Conservation (phyloP, 2,113 vertebrate genomes). For the Rhea americana region DNA sequence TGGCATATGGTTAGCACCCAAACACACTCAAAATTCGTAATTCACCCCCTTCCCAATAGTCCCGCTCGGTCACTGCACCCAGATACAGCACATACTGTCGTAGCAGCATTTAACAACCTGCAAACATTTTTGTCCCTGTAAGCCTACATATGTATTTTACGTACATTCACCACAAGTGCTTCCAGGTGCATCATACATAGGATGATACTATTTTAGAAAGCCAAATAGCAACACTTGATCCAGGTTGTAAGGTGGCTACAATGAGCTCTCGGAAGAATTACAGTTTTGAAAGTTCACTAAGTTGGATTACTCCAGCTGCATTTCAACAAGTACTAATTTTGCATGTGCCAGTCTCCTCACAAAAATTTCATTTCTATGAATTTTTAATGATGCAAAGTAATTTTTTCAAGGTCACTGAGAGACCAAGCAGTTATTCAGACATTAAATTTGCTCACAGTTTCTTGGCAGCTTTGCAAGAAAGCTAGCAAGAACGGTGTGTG, state of each 20-base stretch:
- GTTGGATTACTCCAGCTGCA: constrained; percentile 63
- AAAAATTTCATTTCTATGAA: constrained; percentile 81
- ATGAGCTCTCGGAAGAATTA: constrained; percentile 65
- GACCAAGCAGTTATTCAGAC: constrained; percentile 79
- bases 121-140: neutral
- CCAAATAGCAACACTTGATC: constrained; percentile 56
- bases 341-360: constrained; percentile 73
- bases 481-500: constrained; percentile 53
- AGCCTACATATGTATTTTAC: neutral
- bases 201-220: constrained; percentile 41
- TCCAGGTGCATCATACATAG: neutral
- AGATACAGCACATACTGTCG: fast-evolving
- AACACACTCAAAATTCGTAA: neutral
- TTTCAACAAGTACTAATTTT: constrained; percentile 77
- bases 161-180: neutral
- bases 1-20: neutral
- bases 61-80: neutral
- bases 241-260: constrained; percentile 41
- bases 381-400: constrained; percentile 81
- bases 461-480: constrained; percentile 76
- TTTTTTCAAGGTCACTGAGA: constrained; percentile 82
- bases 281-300: constrained; percentile 58
- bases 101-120: neutral
- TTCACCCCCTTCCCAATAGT: neutral
- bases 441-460: constrained; percentile 82